Evolutionary conservation across 2,797 vertebrate genomes (phyloP).

Genomic region (Enteromius anoplus): DNA sequence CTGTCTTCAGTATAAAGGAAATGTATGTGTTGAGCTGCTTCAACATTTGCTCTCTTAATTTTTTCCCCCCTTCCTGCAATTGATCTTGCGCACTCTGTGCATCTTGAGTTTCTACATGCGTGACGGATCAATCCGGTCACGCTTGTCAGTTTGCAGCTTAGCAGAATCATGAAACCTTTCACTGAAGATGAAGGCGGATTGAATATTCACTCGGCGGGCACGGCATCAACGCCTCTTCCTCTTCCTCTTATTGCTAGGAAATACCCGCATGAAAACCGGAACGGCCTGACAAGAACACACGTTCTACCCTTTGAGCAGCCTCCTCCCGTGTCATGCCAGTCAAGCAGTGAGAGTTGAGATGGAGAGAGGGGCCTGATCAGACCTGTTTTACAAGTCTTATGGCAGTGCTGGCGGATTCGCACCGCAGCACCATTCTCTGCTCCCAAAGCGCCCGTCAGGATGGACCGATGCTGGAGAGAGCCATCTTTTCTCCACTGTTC

Average conservation of each 20-base stretch:
- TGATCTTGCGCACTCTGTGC: constrained; percentile 54
- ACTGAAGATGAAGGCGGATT: constrained; percentile 63
- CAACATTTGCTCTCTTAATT: constrained; percentile 56
- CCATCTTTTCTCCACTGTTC: constrained; percentile 26
- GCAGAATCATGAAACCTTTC: constrained; percentile 66
- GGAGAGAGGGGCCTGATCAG: constrained; percentile 62
- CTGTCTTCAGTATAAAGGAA: constrained; percentile 1
- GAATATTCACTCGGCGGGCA: constrained; percentile 63
- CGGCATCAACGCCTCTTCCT: constrained; percentile 33
- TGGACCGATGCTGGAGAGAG: constrained; percentile 32
- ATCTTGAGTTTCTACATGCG: constrained; percentile 61
- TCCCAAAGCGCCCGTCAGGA: constrained; percentile 43
- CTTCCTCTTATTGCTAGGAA: constrained; percentile 61
- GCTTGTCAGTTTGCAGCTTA: constrained; percentile 67
- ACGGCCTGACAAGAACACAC: constrained; percentile 65
- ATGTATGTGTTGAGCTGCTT: constrained; percentile 27
- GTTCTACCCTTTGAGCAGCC: constrained; percentile 66
- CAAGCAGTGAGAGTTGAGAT: constrained; percentile 62
- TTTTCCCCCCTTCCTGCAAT: constrained; percentile 45
- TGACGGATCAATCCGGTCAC: constrained; percentile 63
- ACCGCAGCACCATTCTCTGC: constrained; percentile 49
- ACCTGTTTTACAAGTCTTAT: constrained; percentile 69
- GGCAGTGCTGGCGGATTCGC: constrained; percentile 51
- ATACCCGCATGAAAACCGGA: constrained; percentile 59
- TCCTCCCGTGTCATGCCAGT: constrained; percentile 63